Evolutionary conservation across 2,888 invertebrate species (phyloP).

Genomic region (Epinotia demarniana): DNA sequence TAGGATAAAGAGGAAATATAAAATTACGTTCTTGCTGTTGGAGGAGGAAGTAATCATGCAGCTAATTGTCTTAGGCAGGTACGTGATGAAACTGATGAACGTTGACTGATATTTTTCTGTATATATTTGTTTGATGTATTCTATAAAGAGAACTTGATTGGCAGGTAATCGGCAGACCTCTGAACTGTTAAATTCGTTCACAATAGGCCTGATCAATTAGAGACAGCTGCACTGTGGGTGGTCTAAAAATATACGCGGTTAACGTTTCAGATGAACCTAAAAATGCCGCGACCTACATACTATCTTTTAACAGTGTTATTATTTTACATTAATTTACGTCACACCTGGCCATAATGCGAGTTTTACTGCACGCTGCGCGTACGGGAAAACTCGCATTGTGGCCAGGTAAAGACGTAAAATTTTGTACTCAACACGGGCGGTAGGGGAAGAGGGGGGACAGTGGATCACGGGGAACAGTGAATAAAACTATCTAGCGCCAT

Average conservation of each 20-base stretch:
- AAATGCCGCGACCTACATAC: neutral
- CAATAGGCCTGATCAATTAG: conserved; percentile 72
- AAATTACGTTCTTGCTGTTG: neutral
- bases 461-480: no score
- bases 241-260: conserved; percentile 68
- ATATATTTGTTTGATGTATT: conserved; percentile 45
- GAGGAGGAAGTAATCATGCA: neutral
- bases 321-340: no score
- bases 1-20: neutral
- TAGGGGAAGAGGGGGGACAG: no score
- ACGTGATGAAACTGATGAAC: neutral
- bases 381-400: no score
- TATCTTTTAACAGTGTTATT: neutral
- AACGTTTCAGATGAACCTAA: conserved; percentile 48
- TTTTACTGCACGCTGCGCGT: no score
- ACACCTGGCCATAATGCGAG: no score
- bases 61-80: neutral
- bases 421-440: no score
- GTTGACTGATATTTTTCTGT: conserved; percentile 14
- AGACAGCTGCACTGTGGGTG: conserved; percentile 65
- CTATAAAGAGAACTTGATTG: conserved; percentile 66
- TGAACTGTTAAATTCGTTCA: conserved; percentile 68
- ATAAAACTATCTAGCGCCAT: no score
- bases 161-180: conserved; percentile 68
- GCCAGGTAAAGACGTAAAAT: no score